Evolutionary conservation across 2,888 invertebrate genomes (phyloP).

Genomic region (Tribolium freemani): DNA sequence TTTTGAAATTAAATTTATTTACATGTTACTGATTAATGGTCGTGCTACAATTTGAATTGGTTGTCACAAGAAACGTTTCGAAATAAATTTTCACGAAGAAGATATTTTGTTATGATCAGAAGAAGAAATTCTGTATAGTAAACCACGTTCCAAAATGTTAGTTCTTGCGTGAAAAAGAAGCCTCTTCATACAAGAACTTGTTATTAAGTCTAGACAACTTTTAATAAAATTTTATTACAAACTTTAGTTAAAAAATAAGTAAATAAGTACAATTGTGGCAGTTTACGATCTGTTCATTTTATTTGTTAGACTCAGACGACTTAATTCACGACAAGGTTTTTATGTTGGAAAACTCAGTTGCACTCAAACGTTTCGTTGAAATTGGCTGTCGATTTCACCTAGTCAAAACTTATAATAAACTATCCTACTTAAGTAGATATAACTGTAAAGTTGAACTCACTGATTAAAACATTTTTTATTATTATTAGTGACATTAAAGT

Average conservation of each 20-base stretch:
- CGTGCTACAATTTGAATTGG: neutral
- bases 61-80: neutral
- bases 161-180: conserved; percentile 15
- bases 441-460: neutral
- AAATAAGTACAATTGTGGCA: neutral
- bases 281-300: neutral
- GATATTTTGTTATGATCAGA: neutral
- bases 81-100: neutral
- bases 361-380: neutral
- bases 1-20: neutral
- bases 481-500: neutral
- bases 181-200: neutral
- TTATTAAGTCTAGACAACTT: neutral
- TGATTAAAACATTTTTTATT: neutral
- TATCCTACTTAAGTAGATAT: neutral
- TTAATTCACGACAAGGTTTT: neutral
- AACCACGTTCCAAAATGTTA: neutral
- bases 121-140: too few relatives aligned
- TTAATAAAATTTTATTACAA: neutral
- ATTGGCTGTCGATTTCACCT: neutral
- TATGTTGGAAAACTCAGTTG: neutral
- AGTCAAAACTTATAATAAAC: neutral
- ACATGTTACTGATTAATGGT: neutral
- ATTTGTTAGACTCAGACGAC: neutral
- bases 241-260: neutral